phyloP scores from a whole-genome alignment of 2,113 vertebrate species.

The Lepisosteus osseus region DNA sequence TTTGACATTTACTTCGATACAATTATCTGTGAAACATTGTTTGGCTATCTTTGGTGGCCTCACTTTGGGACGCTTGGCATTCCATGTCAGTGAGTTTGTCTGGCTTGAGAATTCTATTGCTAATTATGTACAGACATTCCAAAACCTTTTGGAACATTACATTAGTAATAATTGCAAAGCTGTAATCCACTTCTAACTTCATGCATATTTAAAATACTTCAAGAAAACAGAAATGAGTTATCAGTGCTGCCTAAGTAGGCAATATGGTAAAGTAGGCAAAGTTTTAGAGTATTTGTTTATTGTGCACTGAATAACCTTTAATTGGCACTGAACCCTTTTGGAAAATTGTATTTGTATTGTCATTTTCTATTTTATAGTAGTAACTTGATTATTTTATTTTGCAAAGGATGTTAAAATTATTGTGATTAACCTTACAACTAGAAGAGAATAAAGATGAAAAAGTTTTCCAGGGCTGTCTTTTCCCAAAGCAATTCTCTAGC shows the following conservation, averaged over 20 bases:
- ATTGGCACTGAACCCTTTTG: not conserved
- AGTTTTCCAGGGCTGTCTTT: not conserved
- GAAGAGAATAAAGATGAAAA: not conserved
- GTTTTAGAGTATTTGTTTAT: not conserved
- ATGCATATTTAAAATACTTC: constrained; percentile 1
- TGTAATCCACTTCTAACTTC: not conserved
- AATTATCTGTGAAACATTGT: not conserved
- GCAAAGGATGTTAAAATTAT: not conserved
- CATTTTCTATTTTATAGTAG: not conserved
- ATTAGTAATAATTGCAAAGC: not conserved
- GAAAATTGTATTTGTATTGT: not conserved
- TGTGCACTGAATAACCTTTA: not conserved
- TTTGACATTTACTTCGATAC: not conserved
- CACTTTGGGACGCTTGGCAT: not conserved
- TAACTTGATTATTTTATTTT: not conserved
- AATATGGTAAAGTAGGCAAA: not conserved
- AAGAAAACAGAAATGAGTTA: not conserved
- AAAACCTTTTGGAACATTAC: not conserved
- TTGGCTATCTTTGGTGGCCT: not conserved
- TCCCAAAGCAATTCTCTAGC: not conserved
- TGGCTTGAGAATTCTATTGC: not conserved
- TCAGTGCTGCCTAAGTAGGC: not conserved
- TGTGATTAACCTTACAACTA: not conserved
- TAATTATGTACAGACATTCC: no score
- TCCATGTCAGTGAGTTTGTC: not conserved